Evolutionary conservation across 2,113 vertebrate genomes (phyloP).

Genomic region (Colaptes auratus): DNA sequence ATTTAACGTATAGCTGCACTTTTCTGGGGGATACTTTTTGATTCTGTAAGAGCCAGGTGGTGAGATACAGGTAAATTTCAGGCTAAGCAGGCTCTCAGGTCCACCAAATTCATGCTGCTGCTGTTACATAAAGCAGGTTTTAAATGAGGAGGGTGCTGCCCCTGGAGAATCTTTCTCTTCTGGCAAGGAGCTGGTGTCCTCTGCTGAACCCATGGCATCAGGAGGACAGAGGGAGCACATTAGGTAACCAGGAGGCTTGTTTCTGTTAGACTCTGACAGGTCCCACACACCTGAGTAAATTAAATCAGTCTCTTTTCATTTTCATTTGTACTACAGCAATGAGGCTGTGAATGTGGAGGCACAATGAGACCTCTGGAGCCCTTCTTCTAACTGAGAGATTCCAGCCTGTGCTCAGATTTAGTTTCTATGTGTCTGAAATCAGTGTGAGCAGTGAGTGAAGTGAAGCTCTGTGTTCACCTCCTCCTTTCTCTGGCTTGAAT

Average conservation of each 20-base stretch:
- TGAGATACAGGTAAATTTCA: neutral
- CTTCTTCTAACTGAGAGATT: neutral
- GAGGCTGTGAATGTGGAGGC: neutral
- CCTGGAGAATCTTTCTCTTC: neutral
- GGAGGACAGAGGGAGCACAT: neutral
- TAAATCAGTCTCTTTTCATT: neutral
- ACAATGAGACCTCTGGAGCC: neutral
- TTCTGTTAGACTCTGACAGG: neutral
- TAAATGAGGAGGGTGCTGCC: neutral
- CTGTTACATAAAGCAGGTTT: neutral
- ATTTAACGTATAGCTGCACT: neutral
- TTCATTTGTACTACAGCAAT: neutral
- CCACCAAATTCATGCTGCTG: neutral
- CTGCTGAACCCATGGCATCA: neutral
- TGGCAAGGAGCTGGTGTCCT: neutral
- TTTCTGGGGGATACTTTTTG: neutral
- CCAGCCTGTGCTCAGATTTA: neutral
- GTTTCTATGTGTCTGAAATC: neutral
- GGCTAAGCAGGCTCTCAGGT: neutral
- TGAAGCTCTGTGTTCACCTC: neutral
- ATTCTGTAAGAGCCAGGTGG: neutral
- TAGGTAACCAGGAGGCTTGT: neutral
- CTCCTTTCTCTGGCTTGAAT: neutral
- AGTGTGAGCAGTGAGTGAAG: neutral
- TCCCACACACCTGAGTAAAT: rapidly evolving